These are phyloP conservation scores for Falco punctatus DNA, from an alignment of 2,113 vertebrate genomes.

Conservation along the genomic window DNA sequence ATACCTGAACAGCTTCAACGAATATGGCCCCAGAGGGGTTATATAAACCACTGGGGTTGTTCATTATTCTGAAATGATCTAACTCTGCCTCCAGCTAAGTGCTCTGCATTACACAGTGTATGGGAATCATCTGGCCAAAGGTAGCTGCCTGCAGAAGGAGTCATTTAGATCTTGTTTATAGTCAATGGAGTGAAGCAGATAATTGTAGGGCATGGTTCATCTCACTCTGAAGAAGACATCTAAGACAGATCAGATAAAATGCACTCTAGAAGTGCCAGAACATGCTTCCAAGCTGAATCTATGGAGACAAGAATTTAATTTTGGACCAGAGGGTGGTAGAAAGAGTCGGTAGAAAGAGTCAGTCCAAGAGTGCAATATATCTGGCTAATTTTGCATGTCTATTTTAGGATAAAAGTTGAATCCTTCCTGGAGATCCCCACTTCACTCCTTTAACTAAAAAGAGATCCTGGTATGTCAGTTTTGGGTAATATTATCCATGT, in stretches of 20 bases:
- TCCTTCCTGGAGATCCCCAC: not conserved
- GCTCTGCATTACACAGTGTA: not conserved
- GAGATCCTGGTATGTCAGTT: not conserved
- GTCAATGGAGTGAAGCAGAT: not conserved
- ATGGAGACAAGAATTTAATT: not conserved
- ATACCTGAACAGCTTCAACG: not conserved
- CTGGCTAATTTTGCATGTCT: not conserved
- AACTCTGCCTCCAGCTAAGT: slow-evolving; percentile 1
- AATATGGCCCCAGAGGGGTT: not conserved
- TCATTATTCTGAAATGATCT: slow-evolving; percentile 25
- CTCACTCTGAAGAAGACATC: not conserved
- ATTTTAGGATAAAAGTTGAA: not conserved
- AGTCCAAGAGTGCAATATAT: not conserved
- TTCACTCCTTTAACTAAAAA: not conserved
- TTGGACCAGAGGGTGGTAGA: not conserved
- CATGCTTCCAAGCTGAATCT: not conserved
- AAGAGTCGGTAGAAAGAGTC: not conserved
- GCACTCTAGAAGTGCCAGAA: not conserved
- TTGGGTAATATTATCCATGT: not conserved
- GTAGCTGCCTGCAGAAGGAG: not conserved
- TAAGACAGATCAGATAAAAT: not conserved
- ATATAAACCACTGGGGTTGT: not conserved
- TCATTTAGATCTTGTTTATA: not conserved
- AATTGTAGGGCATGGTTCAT: not conserved
- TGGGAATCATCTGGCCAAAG: not conserved